These are phyloP conservation scores for Typhlichthys eigenmanni DNA, from an alignment of 2,797 vertebrate species.

Conservation along the genomic window DNA sequence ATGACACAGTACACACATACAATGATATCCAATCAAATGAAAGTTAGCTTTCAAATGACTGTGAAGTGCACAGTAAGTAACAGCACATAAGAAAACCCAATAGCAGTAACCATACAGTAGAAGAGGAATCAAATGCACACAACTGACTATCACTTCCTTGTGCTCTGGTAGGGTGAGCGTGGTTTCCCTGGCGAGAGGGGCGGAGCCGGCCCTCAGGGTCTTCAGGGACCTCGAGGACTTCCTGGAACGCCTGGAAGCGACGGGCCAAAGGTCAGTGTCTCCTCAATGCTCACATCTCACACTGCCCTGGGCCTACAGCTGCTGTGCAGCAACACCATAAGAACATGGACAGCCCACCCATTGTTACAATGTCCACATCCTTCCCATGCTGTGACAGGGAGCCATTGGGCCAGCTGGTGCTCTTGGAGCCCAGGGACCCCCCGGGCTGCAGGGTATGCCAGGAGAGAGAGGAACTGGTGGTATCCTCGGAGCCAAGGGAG, in stretches of 20 bases:
- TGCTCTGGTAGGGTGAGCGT: slow-evolving; percentile 85
- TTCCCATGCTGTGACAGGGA: slow-evolving; percentile 75
- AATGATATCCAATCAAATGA: too few relatives aligned
- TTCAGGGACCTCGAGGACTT: slow-evolving; percentile 91
- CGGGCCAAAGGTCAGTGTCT: slow-evolving; percentile 89
- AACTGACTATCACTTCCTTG: slow-evolving; percentile 3
- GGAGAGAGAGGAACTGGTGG: slow-evolving; percentile 93
- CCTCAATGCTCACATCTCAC: not conserved
- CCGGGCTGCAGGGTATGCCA: slow-evolving; percentile 96
- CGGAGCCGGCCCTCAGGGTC: slow-evolving; percentile 88
- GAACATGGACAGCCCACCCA: not conserved
- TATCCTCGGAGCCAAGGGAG: slow-evolving; percentile 91
- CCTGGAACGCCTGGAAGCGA: slow-evolving; percentile 94
- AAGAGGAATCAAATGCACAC: too few relatives aligned
- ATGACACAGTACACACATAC: not conserved
- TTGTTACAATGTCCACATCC: not conserved
- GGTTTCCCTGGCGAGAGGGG: slow-evolving; percentile 98
- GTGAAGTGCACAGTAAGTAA: too few relatives aligned
- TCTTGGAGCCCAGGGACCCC: slow-evolving; percentile 86
- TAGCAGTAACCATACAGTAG: too few relatives aligned
- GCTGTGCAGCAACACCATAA: not conserved
- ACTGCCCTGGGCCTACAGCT: not conserved
- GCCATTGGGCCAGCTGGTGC: slow-evolving; percentile 86
- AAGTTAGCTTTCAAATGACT: too few relatives aligned
- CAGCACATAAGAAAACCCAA: too few relatives aligned